These are phyloP conservation scores for Sycobia sp. DNA, from an alignment of 1,140 invertebrate genomes.

Conservation along the genomic window DNA sequence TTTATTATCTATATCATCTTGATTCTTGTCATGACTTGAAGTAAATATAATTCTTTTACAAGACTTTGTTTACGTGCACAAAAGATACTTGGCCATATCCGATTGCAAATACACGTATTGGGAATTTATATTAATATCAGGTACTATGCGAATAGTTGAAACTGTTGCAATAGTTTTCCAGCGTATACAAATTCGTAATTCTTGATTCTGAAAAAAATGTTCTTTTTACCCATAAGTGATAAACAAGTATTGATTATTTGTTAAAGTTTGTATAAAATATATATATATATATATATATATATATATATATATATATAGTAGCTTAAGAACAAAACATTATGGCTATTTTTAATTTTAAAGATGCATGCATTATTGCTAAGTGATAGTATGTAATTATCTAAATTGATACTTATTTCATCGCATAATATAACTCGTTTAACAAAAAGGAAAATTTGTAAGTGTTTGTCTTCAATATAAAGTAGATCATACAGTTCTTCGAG, in stretches of 20 bases:
- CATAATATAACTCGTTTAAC: too few species aligned
- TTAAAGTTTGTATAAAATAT: background rate
- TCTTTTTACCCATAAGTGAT: background rate
- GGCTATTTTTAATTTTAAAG: too few species aligned
- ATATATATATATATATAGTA: background rate
- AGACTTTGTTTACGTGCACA: constrained; percentile 14
- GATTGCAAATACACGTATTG: constrained; percentile 4
- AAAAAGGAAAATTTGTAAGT: too few species aligned
- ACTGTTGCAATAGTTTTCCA: background rate
- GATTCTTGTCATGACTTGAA: background rate
- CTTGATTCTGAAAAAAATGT: constrained; percentile 4
- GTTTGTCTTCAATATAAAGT: too few species aligned
- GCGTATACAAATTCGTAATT: background rate
- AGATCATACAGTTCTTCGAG: too few species aligned
- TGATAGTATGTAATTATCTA: too few species aligned
- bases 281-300: background rate
- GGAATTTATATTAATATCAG: constrained; percentile 21
- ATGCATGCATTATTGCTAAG: too few species aligned
- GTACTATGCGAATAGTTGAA: constrained; percentile 18
- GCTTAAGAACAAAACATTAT: background rate
- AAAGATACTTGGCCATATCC: constrained; percentile 28
- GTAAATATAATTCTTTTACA: background rate
- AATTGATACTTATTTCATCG: too few species aligned
- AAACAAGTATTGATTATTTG: background rate
- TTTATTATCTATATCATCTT: background rate